These are phyloP conservation scores for Carposina sasakii DNA, from an alignment of 1,140 invertebrate species.

Conservation along the genomic window DNA sequence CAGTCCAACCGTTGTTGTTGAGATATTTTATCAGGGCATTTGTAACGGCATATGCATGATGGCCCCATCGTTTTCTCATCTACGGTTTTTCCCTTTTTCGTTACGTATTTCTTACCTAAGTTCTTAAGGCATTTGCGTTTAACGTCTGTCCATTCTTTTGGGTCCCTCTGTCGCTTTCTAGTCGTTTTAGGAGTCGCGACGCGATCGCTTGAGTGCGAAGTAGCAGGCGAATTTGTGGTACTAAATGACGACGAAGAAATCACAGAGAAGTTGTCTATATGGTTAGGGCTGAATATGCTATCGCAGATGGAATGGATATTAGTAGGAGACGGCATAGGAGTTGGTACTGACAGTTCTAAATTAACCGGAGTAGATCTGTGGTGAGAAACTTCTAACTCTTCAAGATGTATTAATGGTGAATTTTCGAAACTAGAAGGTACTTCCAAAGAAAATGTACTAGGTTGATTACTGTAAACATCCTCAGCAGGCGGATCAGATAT, in stretches of 20 bases:
- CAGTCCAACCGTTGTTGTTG: not conserved
- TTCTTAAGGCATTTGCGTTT: too few relatives aligned
- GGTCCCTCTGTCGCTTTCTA: too few relatives aligned
- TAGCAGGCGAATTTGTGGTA: not conserved
- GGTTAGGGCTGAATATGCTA: not conserved
- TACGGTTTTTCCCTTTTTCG: not conserved
- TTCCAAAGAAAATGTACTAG: not conserved
- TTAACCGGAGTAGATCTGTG: not conserved
- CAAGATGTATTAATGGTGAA: not conserved
- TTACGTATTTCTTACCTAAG: too few relatives aligned
- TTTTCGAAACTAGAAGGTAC: not conserved
- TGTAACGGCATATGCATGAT: too few relatives aligned
- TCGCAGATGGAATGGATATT: not conserved
- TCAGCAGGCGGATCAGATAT: not conserved
- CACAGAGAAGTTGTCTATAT: not conserved
- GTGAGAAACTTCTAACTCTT: not conserved
- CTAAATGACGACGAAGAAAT: not conserved
- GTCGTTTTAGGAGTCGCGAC: not conserved
- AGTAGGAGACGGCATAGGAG: not conserved
- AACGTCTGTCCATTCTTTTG: too few relatives aligned
- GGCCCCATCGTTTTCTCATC: slow-evolving; percentile 2
- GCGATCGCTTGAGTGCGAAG: not conserved
- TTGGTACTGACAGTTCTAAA: not conserved
- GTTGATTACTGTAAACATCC: not conserved
- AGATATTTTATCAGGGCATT: not conserved